Base-by-base conservation (phyloP, 2,888 invertebrate species). In the Spatulosminthurus flaviceps region DNA sequence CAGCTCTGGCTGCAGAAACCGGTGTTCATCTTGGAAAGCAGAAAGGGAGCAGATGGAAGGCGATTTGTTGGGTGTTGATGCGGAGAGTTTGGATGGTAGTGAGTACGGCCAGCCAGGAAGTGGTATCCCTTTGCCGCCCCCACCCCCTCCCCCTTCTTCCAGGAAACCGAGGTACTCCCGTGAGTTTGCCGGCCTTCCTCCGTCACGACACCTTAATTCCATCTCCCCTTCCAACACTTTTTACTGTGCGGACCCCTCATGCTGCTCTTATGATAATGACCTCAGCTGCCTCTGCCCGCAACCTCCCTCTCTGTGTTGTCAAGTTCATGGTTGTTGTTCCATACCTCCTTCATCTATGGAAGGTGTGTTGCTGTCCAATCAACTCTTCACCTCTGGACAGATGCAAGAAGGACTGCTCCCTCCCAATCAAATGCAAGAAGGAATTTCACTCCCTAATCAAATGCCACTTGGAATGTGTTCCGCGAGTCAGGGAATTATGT, bases 1-100 rank as follows among this genome's bases (percentile, higher is more conserved):
- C 11, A 66, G 34, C 16, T 67, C 22, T 34, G 72, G 67, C 29
- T 70, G 73, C 11, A 66, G 34, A 43, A 76, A 76, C 41, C 41
- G 80, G 74, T 4, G 80, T 77, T 80, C 81, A 22, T 72, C 71
- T 5, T 84, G 84, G 83, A 85, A 83, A 64, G 79, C 83, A 26
- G 80, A 83, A 26, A 80, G 84, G 61, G 84, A 83, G 29, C 85
- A 85, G 29, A 83, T 83, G 82, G 85, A 85, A 78, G 80, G 82
- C 64, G 84, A 85, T 72, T 75, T 83, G n/a, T 79, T 83, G 76
- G 76, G 69, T 22, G 43, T 67, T 9, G 76, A 76, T 51, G 24
- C 42, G 66, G 76, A 76, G 13, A 67, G 76, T 34, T 24, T 43
- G 41, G 66, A 67, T 42, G 75, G 61, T 16, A 11, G 24, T 1